Conservation (phyloP, 2,888 invertebrate species). For the Cyaniris semiargus region DNA sequence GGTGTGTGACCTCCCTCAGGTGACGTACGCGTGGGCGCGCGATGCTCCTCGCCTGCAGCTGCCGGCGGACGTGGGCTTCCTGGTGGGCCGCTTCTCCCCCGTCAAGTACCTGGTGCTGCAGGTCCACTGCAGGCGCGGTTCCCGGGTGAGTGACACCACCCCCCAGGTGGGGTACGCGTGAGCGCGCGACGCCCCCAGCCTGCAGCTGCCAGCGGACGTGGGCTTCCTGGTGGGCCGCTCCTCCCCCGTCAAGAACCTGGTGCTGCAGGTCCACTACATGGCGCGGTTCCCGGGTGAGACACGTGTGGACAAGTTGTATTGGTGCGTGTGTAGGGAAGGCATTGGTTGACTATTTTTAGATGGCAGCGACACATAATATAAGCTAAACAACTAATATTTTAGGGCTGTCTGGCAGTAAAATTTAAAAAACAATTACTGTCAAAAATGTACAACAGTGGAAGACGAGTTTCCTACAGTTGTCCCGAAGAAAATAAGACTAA, state of each 20-base stretch:
- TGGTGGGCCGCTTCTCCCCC: constrained; percentile 90
- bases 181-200: constrained; percentile 93
- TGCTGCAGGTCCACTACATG: constrained; percentile 95
- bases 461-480: too few species aligned
- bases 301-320: too few species aligned
- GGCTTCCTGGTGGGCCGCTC: constrained; percentile 95
- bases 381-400: too few species aligned
- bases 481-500: too few species aligned
- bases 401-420: too few species aligned
- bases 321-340: too few species aligned
- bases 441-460: too few species aligned
- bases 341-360: too few species aligned
- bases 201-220: constrained; percentile 90
- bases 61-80: constrained; percentile 94
- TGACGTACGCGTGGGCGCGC: constrained; percentile 96
- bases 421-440: too few species aligned
- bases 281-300: constrained; percentile 81
- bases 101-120: constrained; percentile 85
- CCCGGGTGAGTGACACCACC: too few species aligned
- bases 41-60: constrained; percentile 91
- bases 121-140: constrained; percentile 80
- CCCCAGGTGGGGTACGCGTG: constrained; percentile 94
- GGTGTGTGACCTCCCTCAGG: constrained; percentile 81
- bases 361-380: too few species aligned
- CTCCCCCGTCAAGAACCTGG: constrained; percentile 80